Conservation (phyloP, 1,140 invertebrate genomes). For the Orius insidiosus region DNA sequence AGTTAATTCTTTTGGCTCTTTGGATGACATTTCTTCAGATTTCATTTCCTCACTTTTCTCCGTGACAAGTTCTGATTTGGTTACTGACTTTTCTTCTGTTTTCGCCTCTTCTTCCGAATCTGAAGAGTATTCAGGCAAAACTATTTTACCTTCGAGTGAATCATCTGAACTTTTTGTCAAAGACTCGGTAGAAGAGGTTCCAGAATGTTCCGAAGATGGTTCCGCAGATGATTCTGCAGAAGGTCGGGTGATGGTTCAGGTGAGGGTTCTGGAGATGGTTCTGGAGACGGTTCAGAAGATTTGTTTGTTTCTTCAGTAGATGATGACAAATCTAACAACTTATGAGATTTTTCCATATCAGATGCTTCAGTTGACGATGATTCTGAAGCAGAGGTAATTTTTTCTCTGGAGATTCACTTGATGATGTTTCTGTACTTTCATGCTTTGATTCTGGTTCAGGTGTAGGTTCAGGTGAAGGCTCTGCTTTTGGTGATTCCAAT, state of each 20-base stretch:
- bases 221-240: constrained; percentile 22
- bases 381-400: neutral
- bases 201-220: constrained; percentile 18
- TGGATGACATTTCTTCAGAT: neutral
- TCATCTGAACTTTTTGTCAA: neutral
- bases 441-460: constrained; percentile 1
- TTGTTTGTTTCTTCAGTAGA: constrained; percentile 25
- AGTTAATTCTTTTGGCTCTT: neutral
- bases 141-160: neutral
- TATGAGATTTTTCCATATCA: too few relatives aligned
- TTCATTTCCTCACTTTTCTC: neutral
- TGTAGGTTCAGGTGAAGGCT: constrained; percentile 14
- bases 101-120: neutral
- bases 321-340: constrained; percentile 16
- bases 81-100: neutral
- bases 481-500: constrained; percentile 18
- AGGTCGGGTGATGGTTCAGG: constrained; percentile 21
- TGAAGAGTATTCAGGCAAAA: neutral
- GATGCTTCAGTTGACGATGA: neutral
- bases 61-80: neutral
- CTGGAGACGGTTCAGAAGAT: too few relatives aligned
- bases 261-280: constrained; percentile 26
- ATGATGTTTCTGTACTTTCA: neutral
- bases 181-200: neutral
- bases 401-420: neutral